These are phyloP conservation scores for Columba janthina DNA, from an alignment of 2,113 vertebrate species.

Conservation along the genomic window DNA sequence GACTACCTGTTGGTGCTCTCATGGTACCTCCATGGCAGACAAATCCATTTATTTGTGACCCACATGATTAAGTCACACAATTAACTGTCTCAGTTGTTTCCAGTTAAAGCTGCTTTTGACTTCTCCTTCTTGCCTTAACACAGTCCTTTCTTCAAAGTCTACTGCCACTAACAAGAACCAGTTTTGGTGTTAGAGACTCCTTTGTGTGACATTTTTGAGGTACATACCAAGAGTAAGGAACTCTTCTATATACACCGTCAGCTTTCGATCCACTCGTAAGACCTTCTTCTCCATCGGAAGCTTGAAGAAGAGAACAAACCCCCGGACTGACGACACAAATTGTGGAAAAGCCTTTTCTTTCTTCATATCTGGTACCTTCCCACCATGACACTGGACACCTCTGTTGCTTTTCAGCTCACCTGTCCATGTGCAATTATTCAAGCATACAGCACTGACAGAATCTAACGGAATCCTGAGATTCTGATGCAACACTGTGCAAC, in stretches of 20 bases:
- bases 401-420: background rate
- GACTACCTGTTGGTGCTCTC: background rate
- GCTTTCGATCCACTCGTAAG: background rate
- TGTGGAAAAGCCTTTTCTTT: background rate
- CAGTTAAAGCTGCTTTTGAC: background rate
- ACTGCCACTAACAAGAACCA: background rate
- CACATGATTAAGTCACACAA: background rate
- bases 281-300: background rate
- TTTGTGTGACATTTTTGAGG: background rate
- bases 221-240: background rate
- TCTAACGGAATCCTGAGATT: background rate
- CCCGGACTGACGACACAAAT: background rate
- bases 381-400: background rate
- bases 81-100: background rate
- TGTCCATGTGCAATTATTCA: background rate
- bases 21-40: background rate
- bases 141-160: background rate
- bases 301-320: background rate
- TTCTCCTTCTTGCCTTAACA: background rate
- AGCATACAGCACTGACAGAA: background rate
- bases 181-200: background rate
- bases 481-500: background rate
- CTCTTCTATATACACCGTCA: background rate
- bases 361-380: background rate
- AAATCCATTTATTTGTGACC: background rate